Base-by-base conservation (phyloP, 2,888 invertebrate species). In the Drosophila bunnanda region DNA sequence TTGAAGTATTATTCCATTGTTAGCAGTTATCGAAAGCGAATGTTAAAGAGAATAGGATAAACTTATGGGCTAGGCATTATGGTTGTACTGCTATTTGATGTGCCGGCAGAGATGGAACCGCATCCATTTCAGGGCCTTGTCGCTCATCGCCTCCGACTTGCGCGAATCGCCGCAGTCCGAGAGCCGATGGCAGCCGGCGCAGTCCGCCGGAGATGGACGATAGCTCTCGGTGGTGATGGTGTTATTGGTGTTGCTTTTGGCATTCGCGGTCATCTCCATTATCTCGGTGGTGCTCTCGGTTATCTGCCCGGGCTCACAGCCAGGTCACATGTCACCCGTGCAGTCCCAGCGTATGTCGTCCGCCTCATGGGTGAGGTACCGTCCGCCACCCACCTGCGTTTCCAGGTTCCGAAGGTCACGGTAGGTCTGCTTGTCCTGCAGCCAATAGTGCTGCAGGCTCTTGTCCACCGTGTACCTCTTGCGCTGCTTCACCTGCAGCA, bases 401-500 rank as follows among this genome's bases (percentile, higher is more conserved):
- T 87, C 87, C 60, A 99, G 93, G 83, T 95, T 95, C 60, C 98
- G 95, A 88, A 99, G 94, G 93, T 99, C 99, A 82, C 95, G 95
- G 98, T 99, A 99, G 7, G 98, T 98, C 92, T 97, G 96, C 91
- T 96, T 96, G 92, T 98, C 98, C 95, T 99, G 99, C 80, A 99
- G 94, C 99, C 99, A 99, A 80, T 96, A 95, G 93, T 99, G 99
- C 86, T 95, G 94, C 76, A 98, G 94, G 67, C 98, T 97, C 93
- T 99, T 99, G 93, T 99, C 99, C 62, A 98, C 98, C 0, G 98
- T 98, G 90, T 96, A 98, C 28, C 99, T 95, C 93, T 98, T 98
- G 88, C 98, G 95, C 92, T 97, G 97, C 93, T 98, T 98, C 78
- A 98, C 99, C 96, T 99, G 99, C 72, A 99, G 94, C 88, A 99